These are phyloP conservation scores for Drosophila tristis DNA, from an alignment of 1,140 invertebrate genomes.

Conservation along the genomic window DNA sequence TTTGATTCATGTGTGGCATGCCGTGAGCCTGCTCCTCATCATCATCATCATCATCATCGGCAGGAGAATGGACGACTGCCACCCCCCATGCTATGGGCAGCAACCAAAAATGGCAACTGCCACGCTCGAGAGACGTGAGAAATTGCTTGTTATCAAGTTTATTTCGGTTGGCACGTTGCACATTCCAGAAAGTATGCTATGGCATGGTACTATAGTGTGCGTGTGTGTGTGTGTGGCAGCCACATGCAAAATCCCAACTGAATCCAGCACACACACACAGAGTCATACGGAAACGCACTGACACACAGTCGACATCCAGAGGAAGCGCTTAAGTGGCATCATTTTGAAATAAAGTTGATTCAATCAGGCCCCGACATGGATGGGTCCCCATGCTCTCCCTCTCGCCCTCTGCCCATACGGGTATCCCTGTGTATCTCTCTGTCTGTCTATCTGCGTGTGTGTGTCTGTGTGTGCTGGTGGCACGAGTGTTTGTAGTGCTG, in stretches of 20 bases:
- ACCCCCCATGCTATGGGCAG: background rate
- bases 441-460: conserved; percentile 2
- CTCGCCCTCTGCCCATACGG: too few species aligned
- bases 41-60: conserved; percentile 25
- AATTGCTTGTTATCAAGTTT: conserved; percentile 83
- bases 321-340: conserved; percentile 70
- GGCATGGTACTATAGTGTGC: conserved; percentile 1
- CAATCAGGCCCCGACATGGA: conserved; percentile 68
- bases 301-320: background rate
- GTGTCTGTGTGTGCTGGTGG: conserved; percentile 18
- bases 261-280: conserved; percentile 16
- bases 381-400: background rate
- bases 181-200: conserved; percentile 78
- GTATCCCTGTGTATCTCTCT: too few species aligned
- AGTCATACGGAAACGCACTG: conserved; percentile 12
- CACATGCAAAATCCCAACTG: conserved; percentile 51
- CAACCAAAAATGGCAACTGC: conserved; percentile 60
- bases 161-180: conserved; percentile 74
- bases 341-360: conserved; percentile 84
- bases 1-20: too few species aligned
- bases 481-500: conserved; percentile 44
- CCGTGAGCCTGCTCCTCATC: conserved; percentile 4
- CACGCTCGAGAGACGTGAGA: conserved; percentile 71
- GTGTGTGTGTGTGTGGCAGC: conserved; percentile 14
- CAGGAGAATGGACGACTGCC: conserved; percentile 17